phyloP scores from a whole-genome alignment of 2,888 invertebrate species.

The Cephalotes varians region DNA sequence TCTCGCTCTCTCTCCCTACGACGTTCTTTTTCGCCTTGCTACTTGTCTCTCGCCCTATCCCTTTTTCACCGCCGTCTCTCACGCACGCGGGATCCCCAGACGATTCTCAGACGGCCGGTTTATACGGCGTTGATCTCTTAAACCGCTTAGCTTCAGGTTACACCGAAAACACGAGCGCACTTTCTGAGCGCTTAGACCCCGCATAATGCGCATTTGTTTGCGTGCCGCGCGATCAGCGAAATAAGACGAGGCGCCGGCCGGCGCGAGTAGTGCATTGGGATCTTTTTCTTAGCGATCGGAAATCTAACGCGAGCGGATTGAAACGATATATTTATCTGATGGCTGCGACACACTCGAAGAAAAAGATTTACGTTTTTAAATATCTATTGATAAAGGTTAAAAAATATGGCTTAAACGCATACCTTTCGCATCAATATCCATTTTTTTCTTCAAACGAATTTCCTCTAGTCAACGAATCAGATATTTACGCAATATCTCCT shows the following conservation, averaged over 20 bases:
- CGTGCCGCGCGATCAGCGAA: slow-evolving; percentile 67
- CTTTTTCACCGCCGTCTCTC: slow-evolving; percentile 61
- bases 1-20: slow-evolving; percentile 41
- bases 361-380: not conserved
- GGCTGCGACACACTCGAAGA: not conserved
- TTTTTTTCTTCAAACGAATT: not conserved
- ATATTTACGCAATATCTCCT: slow-evolving; percentile 30
- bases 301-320: slow-evolving; percentile 3
- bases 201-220: slow-evolving; percentile 83
- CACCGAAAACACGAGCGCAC: slow-evolving; percentile 85
- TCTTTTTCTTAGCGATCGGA: not conserved
- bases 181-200: slow-evolving; percentile 81
- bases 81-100: slow-evolving; percentile 77
- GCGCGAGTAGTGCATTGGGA: not conserved
- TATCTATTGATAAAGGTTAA: not conserved
- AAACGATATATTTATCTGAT: not conserved
- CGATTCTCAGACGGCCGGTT: slow-evolving; percentile 82
- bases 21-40: slow-evolving; percentile 41
- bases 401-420: not conserved
- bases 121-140: slow-evolving; percentile 84
- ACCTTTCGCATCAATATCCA: not conserved
- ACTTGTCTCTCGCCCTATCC: slow-evolving; percentile 46
- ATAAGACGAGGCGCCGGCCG: slow-evolving; percentile 59
- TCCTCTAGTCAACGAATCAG: not conserved
- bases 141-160: slow-evolving; percentile 86